Evolutionary conservation across 2,113 vertebrate species (phyloP).

Genomic region (Gracilinanus agilis): DNA sequence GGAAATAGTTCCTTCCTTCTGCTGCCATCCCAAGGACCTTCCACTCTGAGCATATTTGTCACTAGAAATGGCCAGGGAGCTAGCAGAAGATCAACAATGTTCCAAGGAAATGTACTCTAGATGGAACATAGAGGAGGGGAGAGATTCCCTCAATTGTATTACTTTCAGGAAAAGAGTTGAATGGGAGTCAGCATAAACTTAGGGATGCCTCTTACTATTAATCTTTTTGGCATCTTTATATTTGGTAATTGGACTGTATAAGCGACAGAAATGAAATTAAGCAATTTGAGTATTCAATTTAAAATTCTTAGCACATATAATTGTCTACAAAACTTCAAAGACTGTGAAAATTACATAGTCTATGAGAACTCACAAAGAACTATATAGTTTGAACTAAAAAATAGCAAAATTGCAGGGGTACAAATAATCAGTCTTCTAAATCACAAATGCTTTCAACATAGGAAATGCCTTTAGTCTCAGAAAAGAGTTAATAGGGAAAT

Average conservation of each 20-base stretch:
- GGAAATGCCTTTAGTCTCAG: constrained; percentile 51
- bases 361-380: constrained; percentile 15
- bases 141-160: not conserved
- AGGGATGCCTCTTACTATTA: not conserved
- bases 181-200: constrained; percentile 42
- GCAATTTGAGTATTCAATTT: constrained; percentile 12
- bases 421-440: constrained; percentile 49
- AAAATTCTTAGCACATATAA: constrained; percentile 24
- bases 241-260: constrained; percentile 32
- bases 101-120: not conserved
- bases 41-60: not conserved
- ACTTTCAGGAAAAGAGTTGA: not conserved
- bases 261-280: constrained; percentile 31
- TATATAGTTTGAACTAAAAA: constrained; percentile 7
- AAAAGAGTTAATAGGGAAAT: constrained; percentile 60
- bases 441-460: constrained; percentile 55
- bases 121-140: not conserved
- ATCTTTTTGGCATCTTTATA: not conserved
- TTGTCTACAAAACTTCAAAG: not conserved
- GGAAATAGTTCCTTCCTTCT: not conserved
- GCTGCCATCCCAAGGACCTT: not conserved
- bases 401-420: not conserved
- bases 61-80: not conserved
- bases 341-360: constrained; percentile 33
- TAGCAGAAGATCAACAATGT: not conserved